Conservation (phyloP, 2,797 vertebrate genomes). For the Karalla daura region DNA sequence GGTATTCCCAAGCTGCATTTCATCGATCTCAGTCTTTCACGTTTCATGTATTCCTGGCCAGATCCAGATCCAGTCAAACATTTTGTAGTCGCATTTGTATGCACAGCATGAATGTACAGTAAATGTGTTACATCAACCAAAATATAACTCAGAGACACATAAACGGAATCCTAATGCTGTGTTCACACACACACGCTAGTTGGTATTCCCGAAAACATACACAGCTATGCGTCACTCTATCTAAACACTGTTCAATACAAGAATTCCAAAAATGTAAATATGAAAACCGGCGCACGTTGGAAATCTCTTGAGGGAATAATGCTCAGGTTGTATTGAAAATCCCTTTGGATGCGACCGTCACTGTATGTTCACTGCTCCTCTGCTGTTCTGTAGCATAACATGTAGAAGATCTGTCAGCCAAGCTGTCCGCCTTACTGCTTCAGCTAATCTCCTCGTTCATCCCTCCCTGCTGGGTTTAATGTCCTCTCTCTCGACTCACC, state of each 20-base stretch:
- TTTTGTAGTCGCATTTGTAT: too few relatives aligned
- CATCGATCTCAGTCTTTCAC: slow-evolving; percentile 6
- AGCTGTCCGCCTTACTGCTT: slow-evolving; percentile 60
- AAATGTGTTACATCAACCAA: background rate
- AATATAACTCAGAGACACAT: background rate
- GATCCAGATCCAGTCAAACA: slow-evolving; percentile 16
- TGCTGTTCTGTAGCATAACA: slow-evolving; percentile 13
- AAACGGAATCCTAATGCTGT: too few relatives aligned
- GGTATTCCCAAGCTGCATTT: slow-evolving; percentile 19
- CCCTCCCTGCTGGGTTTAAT: slow-evolving; percentile 69
- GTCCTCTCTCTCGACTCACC: slow-evolving; percentile 63
- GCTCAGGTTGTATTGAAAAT: background rate
- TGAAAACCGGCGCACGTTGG: too few relatives aligned
- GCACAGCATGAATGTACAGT: too few relatives aligned
- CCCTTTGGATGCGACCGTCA: background rate
- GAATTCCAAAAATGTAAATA: too few relatives aligned
- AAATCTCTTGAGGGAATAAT: background rate
- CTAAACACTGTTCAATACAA: too few relatives aligned
- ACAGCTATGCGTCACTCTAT: too few relatives aligned
- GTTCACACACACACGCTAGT: background rate
- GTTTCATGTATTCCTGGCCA: too few relatives aligned
- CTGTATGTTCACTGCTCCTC: slow-evolving; percentile 6
- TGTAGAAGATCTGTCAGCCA: slow-evolving; percentile 60
- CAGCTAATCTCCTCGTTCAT: slow-evolving; percentile 68
- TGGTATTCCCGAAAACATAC: too few relatives aligned